phyloP scores from a whole-genome alignment of 2,888 invertebrate genomes.

The Calameuta idolon region DNA sequence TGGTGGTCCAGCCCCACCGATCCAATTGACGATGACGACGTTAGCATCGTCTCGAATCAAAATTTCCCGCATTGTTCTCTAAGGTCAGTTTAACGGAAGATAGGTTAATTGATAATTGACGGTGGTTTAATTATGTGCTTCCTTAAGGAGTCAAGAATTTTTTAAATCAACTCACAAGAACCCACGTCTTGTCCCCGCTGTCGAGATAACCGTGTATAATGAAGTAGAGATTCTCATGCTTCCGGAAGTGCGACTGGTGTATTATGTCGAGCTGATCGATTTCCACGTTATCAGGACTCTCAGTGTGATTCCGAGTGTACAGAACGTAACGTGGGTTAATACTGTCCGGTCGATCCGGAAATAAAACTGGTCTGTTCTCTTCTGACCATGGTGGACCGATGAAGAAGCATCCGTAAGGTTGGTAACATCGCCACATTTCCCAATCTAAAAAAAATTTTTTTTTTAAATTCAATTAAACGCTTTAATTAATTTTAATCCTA shows the following conservation, averaged over 20 bases:
- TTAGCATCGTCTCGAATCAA: slow-evolving; percentile 78
- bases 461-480: not conserved
- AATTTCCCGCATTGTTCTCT: slow-evolving; percentile 80
- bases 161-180: slow-evolving; percentile 66
- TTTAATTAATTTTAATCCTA: not conserved
- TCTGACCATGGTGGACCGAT: slow-evolving; percentile 83
- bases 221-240: slow-evolving; percentile 75
- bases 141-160: not conserved
- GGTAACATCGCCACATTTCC: slow-evolving; percentile 76
- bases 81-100: slow-evolving; percentile 57
- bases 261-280: slow-evolving; percentile 77
- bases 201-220: slow-evolving; percentile 91
- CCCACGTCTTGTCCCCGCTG: slow-evolving; percentile 84
- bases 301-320: slow-evolving; percentile 69
- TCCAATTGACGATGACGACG: slow-evolving; percentile 88
- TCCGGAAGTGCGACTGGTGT: slow-evolving; percentile 73
- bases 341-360: slow-evolving; percentile 79
- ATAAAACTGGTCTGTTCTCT: slow-evolving; percentile 80
- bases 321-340: slow-evolving; percentile 74
- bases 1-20: slow-evolving; percentile 86
- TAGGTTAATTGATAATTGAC: not conserved
- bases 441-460: slow-evolving; percentile 47
- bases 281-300: slow-evolving; percentile 73
- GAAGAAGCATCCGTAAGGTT: slow-evolving; percentile 85
- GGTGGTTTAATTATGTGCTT: not conserved